phyloP scores from a whole-genome alignment of 2,888 invertebrate genomes.

The Meloe dianella region DNA sequence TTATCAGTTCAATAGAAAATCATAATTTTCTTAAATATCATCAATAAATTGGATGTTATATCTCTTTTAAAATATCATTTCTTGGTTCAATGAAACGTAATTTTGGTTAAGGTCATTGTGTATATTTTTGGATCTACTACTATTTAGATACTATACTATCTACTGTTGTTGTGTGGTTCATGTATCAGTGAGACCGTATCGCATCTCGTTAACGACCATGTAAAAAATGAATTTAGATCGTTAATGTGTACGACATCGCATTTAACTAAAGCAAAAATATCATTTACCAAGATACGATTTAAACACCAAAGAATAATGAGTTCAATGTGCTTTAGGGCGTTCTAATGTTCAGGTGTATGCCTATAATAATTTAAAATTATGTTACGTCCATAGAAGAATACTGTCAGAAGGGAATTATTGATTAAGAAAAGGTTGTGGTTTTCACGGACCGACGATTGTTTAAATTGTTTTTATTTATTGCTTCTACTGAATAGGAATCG shows the following conservation, averaged over 20 bases:
- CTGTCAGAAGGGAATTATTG: constrained; percentile 22
- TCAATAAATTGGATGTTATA: not conserved
- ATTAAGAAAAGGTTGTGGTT: constrained; percentile 28
- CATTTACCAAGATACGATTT: constrained; percentile 17
- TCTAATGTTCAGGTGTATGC: constrained; percentile 5
- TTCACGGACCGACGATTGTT: constrained; percentile 28
- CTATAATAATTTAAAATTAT: constrained; percentile 23
- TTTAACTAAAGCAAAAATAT: constrained; percentile 18
- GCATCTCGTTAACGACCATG: constrained; percentile 26
- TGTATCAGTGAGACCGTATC: constrained; percentile 3
- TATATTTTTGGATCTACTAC: constrained; percentile 18
- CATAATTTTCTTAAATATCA: not conserved
- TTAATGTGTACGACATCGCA: constrained; percentile 19
- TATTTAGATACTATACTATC: not conserved
- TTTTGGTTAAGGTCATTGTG: constrained; percentile 30
- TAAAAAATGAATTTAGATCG: constrained; percentile 16
- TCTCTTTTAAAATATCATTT: not conserved
- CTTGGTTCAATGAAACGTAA: constrained; percentile 31
- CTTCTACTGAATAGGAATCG: not conserved
- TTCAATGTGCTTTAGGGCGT: constrained; percentile 21
- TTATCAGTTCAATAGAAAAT: not conserved
- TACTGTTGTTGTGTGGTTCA: not conserved
- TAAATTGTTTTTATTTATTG: constrained; percentile 32
- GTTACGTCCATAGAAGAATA: not conserved
- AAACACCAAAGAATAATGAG: constrained; percentile 24